A percentile compares a stretch with the other conserved stretches of the same genome.
Conservation (phyloP, 1,140 invertebrate genomes). For the Bradynema listronoti region DNA sequence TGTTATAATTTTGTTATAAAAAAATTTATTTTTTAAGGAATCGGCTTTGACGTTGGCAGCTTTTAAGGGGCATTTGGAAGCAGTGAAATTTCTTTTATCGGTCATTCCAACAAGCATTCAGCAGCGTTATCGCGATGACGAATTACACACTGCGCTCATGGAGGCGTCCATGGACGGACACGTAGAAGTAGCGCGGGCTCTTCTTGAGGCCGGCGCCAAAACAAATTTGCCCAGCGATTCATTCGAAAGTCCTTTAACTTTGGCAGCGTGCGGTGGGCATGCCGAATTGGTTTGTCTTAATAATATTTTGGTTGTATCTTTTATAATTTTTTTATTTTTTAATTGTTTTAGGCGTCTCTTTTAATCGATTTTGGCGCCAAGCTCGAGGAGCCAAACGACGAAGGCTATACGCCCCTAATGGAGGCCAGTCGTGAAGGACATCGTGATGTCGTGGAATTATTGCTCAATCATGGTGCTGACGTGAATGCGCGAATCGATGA, state of each 20-base stretch:
- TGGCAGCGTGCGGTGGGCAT: conserved; percentile 95
- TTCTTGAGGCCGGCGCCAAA: conserved; percentile 70
- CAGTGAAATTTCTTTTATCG: conserved; percentile 66
- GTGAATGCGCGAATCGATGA: conserved; percentile 94
- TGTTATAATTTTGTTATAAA: not conserved
- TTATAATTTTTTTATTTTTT: not conserved
- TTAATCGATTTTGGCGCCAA: conserved; percentile 91
- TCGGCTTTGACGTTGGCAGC: conserved; percentile 80
- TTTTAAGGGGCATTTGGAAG: conserved; percentile 93
- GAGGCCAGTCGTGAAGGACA: conserved; percentile 96
- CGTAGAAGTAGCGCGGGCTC: conserved; percentile 60
- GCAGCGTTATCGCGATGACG: conserved; percentile 95
- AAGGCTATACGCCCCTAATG: conserved; percentile 75
- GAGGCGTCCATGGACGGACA: conserved; percentile 99
- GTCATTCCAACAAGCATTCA: conserved; percentile 66
- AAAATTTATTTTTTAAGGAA: conserved; percentile 72
- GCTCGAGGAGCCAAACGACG: conserved; percentile 96
- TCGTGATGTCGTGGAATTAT: conserved; percentile 44
- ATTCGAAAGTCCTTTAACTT: conserved; percentile 93
- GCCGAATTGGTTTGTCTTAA: conserved; percentile 76
- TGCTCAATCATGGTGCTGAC: conserved; percentile 69
- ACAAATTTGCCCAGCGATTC: conserved; percentile 98
- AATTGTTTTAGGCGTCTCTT: conserved; percentile 63
- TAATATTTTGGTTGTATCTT: conserved; percentile 15
- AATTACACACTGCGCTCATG: conserved; percentile 99